Evolutionary conservation across 2,888 invertebrate species (phyloP).

Genomic region (Plebejus melissa): DNA sequence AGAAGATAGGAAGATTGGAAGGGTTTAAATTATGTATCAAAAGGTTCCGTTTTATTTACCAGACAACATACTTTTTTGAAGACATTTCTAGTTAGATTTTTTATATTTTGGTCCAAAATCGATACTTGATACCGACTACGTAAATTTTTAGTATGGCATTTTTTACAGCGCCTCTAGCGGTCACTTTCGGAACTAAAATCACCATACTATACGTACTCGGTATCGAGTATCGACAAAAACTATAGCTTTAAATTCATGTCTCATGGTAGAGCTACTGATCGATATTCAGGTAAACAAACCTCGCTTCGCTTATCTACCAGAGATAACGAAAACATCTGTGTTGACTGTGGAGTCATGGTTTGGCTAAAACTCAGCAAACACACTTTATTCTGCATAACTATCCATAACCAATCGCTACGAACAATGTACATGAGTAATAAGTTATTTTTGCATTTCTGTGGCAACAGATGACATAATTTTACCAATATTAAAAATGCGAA

Average conservation of each 20-base stretch:
- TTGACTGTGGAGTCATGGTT: slow-evolving; percentile 6
- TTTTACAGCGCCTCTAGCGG: too few relatives aligned
- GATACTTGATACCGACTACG: too few relatives aligned
- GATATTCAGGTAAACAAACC: not conserved
- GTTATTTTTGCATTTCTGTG: too few relatives aligned
- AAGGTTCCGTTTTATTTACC: not conserved
- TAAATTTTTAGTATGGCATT: too few relatives aligned
- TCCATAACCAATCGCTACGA: not conserved
- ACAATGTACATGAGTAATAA: not conserved
- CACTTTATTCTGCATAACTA: not conserved
- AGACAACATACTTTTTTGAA: not conserved
- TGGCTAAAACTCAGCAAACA: not conserved
- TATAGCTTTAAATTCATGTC: too few relatives aligned
- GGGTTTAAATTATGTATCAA: not conserved
- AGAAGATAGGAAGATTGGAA: too few relatives aligned
- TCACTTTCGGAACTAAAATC: too few relatives aligned
- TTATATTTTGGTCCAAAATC: not conserved
- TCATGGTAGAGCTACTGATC: not conserved
- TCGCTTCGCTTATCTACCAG: not conserved
- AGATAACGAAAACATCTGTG: slow-evolving; percentile 10
- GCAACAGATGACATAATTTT: too few relatives aligned
- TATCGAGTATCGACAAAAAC: too few relatives aligned
- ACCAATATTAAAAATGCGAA: too few relatives aligned
- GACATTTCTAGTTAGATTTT: not conserved
- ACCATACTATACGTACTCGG: too few relatives aligned